These are phyloP conservation scores for Eumerus sabulonum DNA, from an alignment of 2,888 invertebrate species.

Conservation along the genomic window DNA sequence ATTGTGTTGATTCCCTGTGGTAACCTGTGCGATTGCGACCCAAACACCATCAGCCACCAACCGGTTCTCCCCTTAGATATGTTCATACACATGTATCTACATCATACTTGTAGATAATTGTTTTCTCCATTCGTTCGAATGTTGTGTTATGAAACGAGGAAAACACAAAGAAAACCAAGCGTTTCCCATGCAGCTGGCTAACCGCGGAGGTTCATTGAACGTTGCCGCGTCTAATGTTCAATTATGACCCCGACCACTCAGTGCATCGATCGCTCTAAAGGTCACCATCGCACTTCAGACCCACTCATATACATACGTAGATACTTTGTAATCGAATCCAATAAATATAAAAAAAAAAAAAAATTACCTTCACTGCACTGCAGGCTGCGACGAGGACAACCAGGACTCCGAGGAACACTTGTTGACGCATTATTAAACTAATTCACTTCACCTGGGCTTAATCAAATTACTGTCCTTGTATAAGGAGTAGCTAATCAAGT, in stretches of 20 bases:
- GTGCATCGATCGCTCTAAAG: constrained; percentile 5
- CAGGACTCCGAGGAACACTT: constrained; percentile 70
- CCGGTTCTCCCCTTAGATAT: constrained; percentile 25
- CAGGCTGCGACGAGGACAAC: constrained; percentile 72
- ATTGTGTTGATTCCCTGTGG: constrained; percentile 12
- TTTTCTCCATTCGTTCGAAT: background rate
- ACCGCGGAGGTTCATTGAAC: constrained; percentile 35
- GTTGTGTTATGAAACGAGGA: constrained; percentile 15
- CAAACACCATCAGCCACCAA: constrained; percentile 31
- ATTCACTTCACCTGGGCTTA: constrained; percentile 14
- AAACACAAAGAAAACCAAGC: constrained; percentile 32
- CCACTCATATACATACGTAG: background rate
- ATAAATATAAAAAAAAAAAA: background rate
- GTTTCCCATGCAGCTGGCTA: constrained; percentile 10
- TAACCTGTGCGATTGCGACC: constrained; percentile 16
- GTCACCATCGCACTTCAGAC: constrained; percentile 6
- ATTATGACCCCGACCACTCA: constrained; percentile 16
- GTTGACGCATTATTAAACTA: constrained; percentile 68
- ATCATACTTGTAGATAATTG: constrained; percentile 9
- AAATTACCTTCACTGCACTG: constrained; percentile 72
- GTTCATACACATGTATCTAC: background rate
- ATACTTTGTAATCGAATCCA: background rate
- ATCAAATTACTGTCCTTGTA: constrained; percentile 5
- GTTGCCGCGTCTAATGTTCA: background rate
- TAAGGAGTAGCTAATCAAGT: background rate